Evolutionary conservation across 1,140 invertebrate species (phyloP).

Genomic region (Temnothorax longispinosus): DNA sequence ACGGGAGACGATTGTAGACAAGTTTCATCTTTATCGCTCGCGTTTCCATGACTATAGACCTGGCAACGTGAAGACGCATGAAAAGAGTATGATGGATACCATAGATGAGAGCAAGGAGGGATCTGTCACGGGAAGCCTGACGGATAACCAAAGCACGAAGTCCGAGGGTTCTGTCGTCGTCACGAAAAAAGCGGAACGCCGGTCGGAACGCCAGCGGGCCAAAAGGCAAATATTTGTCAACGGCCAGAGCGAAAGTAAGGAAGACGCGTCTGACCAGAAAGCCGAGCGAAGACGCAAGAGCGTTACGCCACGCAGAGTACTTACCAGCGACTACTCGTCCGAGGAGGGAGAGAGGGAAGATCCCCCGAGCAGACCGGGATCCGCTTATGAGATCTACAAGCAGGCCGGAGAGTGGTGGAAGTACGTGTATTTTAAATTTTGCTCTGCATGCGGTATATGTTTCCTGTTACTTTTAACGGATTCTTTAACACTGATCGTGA

Average conservation of each 20-base stretch:
- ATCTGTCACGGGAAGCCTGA: constrained; percentile 33
- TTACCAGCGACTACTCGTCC: constrained; percentile 83
- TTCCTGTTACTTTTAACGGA: neutral
- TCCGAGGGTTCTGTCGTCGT: constrained; percentile 68
- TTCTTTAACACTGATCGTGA: too few species aligned
- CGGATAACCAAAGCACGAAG: constrained; percentile 59
- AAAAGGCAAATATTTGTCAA: constrained; percentile 80
- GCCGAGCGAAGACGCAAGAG: constrained; percentile 70
- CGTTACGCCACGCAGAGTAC: constrained; percentile 66
- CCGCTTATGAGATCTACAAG: constrained; percentile 83
- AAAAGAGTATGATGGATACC: constrained; percentile 78
- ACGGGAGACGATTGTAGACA: neutral
- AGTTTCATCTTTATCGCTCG: neutral
- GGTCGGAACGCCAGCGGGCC: constrained; percentile 81
- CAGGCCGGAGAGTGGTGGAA: constrained; percentile 85
- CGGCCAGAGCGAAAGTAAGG: constrained; percentile 78
- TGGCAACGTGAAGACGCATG: constrained; percentile 68
- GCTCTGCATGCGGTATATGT: neutral
- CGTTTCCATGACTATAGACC: constrained; percentile 57
- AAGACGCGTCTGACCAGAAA: constrained; percentile 61
- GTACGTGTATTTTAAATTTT: constrained; percentile 75
- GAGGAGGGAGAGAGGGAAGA: constrained; percentile 82
- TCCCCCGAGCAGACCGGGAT: constrained; percentile 71
- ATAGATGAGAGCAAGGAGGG: constrained; percentile 70
- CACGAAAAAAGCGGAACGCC: constrained; percentile 75